Conservation (phyloP, 2,113 vertebrate species). For the Ammospiza nelsoni region DNA sequence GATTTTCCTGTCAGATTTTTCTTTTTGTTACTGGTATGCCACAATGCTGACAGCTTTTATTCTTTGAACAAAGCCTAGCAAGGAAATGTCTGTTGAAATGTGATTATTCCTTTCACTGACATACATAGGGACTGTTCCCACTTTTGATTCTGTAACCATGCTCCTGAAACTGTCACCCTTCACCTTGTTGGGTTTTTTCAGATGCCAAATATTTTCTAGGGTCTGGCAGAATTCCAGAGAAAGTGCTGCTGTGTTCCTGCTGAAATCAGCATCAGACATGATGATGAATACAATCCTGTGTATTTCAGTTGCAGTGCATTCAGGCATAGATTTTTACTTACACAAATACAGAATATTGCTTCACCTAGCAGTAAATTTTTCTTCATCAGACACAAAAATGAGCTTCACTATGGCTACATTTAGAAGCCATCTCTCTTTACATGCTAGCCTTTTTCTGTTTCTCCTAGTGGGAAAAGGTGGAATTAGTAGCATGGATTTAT, state of each 20-base stretch:
- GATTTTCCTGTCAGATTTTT: slow-evolving; percentile 26
- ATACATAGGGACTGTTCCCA: neutral
- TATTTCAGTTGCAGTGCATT: neutral
- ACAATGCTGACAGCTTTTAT: slow-evolving; percentile 45
- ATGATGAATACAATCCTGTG: neutral
- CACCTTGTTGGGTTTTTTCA: neutral
- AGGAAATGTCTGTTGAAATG: slow-evolving; percentile 33
- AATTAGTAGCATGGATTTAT: neutral
- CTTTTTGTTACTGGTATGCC: neutral
- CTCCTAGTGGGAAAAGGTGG: neutral
- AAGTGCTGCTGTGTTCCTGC: neutral
- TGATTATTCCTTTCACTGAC: slow-evolving; percentile 28
- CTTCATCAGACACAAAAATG: neutral
- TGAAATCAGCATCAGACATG: neutral
- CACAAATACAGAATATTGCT: neutral
- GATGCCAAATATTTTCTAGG: neutral
- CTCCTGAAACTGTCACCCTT: neutral
- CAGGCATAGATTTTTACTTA: neutral
- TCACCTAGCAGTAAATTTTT: neutral
- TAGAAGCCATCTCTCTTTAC: neutral
- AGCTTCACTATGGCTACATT: neutral
- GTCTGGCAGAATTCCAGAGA: neutral
- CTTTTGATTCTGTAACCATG: neutral
- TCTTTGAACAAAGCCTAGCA: slow-evolving; percentile 45
- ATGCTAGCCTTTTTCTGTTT: neutral